Conservation (phyloP, 2,888 invertebrate genomes). For the Tupiocoris notatus region DNA sequence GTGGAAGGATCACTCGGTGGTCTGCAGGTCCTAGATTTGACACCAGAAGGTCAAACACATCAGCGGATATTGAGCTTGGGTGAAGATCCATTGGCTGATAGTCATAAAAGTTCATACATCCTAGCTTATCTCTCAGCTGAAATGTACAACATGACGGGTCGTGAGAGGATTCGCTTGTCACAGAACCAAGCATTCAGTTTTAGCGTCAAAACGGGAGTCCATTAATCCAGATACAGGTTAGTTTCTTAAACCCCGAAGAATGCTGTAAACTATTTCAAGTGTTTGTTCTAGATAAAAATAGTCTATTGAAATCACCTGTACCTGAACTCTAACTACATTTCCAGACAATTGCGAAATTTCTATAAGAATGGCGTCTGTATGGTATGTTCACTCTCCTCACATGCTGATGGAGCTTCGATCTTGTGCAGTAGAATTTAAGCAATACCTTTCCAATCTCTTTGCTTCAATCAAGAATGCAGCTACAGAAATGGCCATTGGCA, state of each 20-base stretch:
- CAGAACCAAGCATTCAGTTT: conserved; percentile 61
- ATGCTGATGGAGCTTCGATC: conserved; percentile 81
- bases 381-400: conserved; percentile 89
- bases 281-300: too few species aligned
- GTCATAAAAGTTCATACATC: conserved; percentile 51
- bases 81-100: conserved; percentile 64
- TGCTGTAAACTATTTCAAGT: too few species aligned
- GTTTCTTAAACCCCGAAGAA: too few species aligned
- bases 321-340: background rate
- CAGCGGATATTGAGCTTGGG: conserved; percentile 84
- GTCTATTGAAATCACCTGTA: too few species aligned
- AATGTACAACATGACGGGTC: conserved; percentile 53
- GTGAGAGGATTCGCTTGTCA: conserved; percentile 31
- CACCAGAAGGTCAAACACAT: conserved; percentile 77
- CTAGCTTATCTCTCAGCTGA: conserved; percentile 53
- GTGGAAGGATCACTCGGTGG: conserved; percentile 89
- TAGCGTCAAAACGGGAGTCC: conserved; percentile 54
- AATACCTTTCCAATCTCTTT: conserved; percentile 80
- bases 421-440: conserved; percentile 87
- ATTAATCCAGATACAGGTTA: conserved; percentile 50
- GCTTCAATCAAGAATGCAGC: conserved; percentile 85
- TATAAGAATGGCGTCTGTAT: conserved; percentile 81
- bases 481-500: conserved; percentile 87
- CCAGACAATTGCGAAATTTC: conserved; percentile 53
- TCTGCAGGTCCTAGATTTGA: conserved; percentile 84